Percentiles rank a stretch among this genome's conserved stretches.
These are phyloP conservation scores for Ianthella basta DNA, from an alignment of 37 sponge, comb jelly and placozoan genomes.

Conservation along the genomic window DNA sequence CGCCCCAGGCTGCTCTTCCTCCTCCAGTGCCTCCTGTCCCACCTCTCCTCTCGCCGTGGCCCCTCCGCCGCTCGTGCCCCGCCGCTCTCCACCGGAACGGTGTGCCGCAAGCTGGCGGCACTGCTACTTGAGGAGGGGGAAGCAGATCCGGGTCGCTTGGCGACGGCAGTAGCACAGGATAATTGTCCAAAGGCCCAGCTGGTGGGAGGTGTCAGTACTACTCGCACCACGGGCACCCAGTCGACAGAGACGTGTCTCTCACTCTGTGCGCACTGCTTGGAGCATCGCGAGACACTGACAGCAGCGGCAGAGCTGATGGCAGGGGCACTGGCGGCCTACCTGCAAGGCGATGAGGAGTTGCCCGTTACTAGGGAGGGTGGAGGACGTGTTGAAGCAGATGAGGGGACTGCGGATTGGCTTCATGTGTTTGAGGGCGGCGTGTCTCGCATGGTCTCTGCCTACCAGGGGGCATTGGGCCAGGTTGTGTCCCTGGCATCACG, in stretches of 20 bases:
- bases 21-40: slow-evolving; percentile 10
- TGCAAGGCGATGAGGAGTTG: background rate
- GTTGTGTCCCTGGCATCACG: background rate
- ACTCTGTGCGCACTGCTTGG: slow-evolving; percentile 53
- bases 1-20: slow-evolving; percentile 7
- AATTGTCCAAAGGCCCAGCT: too few species aligned
- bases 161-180: too few species aligned
- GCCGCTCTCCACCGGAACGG: background rate
- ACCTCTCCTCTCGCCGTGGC: background rate
- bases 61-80: too few species aligned
- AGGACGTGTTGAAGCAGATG: too few species aligned
- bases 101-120: background rate
- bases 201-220: too few species aligned
- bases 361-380: too few species aligned
- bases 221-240: slow-evolving; percentile 12
- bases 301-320: background rate
- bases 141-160: background rate
- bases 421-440: background rate
- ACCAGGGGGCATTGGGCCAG: background rate
- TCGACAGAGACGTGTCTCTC: slow-evolving; percentile 66
- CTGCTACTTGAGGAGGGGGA: background rate
- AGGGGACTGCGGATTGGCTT: background rate
- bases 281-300: background rate
- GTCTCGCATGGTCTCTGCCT: background rate
- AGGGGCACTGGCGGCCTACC: background rate